Conservation (phyloP, 2,888 invertebrate species). For the Eremobia ochroleuca region DNA sequence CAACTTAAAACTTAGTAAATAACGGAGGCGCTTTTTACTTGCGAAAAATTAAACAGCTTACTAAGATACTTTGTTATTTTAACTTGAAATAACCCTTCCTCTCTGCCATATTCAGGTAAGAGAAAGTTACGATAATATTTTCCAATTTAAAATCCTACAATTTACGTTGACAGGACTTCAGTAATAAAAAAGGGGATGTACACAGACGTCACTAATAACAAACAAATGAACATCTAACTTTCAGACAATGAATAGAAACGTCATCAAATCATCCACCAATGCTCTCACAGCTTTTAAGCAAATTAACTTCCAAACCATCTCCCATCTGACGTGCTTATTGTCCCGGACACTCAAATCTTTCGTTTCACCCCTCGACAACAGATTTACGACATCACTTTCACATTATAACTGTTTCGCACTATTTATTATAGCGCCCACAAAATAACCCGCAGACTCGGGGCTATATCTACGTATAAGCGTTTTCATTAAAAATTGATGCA, state of each 20-base stretch:
- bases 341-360: slow-evolving; percentile 3
- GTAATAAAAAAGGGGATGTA: too few relatives aligned
- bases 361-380: slow-evolving; percentile 30
- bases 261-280: not conserved
- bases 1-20: not conserved
- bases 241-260: not conserved
- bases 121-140: not conserved
- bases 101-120: not conserved
- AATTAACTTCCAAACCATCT: slow-evolving; percentile 8
- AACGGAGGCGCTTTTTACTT: not conserved
- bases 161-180: not conserved
- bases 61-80: not conserved
- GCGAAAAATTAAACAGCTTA: slow-evolving; percentile 12
- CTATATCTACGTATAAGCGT: slow-evolving; percentile 13
- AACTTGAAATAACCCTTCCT: not conserved
- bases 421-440: slow-evolving; percentile 34
- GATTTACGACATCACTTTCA: slow-evolving; percentile 56
- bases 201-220: not conserved
- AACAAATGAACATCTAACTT: not conserved
- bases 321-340: slow-evolving; percentile 17
- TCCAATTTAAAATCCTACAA: not conserved
- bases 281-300: not conserved
- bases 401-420: slow-evolving; percentile 39
- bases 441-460: slow-evolving; percentile 5
- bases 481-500: slow-evolving; percentile 44